phyloP scores from a whole-genome alignment of 1,140 invertebrate genomes.

The Cyclina sinensis region DNA sequence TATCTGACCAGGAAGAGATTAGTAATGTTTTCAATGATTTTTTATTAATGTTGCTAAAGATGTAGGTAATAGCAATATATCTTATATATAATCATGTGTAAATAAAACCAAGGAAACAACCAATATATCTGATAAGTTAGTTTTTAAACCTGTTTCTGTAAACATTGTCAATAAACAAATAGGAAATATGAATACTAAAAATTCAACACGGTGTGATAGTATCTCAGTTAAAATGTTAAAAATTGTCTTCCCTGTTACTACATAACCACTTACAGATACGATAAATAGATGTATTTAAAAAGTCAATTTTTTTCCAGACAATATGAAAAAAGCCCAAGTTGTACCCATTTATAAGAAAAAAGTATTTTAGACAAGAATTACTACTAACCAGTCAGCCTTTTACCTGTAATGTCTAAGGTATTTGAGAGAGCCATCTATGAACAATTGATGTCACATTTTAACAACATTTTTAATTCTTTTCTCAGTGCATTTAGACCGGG shows the following conservation, averaged over 20 bases:
- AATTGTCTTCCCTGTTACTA: no score
- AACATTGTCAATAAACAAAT: conserved; percentile 29
- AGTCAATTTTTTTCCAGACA: conserved; percentile 13
- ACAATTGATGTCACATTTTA: conserved; percentile 35
- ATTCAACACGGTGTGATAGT: conserved; percentile 3
- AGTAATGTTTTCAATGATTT: conserved; percentile 45
- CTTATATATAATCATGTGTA: not conserved
- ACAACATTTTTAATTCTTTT: conserved; percentile 17
- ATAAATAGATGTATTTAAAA: not conserved
- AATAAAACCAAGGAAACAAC: conserved; percentile 37
- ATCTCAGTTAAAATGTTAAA: no score
- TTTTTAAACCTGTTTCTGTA: conserved; percentile 38
- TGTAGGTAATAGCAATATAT: conserved; percentile 26
- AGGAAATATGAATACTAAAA: conserved; percentile 40
- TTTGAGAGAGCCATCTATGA: conserved; percentile 64
- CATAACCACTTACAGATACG: no score
- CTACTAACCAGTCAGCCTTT: conserved; percentile 64
- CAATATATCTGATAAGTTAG: conserved; percentile 37
- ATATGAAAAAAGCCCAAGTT: conserved; percentile 29
- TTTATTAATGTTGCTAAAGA: conserved; percentile 21
- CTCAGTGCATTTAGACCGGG: conserved; percentile 29
- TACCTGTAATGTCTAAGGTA: conserved; percentile 60
- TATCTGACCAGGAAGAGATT: conserved; percentile 26
- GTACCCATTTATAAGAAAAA: conserved; percentile 34
- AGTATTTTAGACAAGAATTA: conserved; percentile 32